Conservation (phyloP, 64 coral and sea anemone genomes). For the Montipora efflorescens region DNA sequence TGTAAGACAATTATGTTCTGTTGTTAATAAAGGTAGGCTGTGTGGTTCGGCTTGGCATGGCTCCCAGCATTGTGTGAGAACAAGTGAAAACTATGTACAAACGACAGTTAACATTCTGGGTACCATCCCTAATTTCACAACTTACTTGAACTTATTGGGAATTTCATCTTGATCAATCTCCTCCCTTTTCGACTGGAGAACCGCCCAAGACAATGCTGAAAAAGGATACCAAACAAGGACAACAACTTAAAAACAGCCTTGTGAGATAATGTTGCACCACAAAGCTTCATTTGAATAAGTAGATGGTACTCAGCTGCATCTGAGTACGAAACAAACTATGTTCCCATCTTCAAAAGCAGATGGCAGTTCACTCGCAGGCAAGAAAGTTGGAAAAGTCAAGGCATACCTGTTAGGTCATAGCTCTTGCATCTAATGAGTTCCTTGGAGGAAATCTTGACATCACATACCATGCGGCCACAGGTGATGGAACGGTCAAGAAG, state of each 20-base stretch:
- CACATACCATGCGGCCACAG: constrained; percentile 94
- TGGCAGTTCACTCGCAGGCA: not conserved
- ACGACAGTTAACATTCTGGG: no score
- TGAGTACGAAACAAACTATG: no score
- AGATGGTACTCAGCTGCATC: no score
- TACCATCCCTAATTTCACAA: not conserved
- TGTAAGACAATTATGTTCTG: no score
- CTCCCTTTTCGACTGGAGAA: constrained; percentile 76
- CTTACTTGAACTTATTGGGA: constrained; percentile 93
- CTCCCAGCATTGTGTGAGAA: no score
- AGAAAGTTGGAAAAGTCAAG: not conserved
- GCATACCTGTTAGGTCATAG: constrained; percentile 92
- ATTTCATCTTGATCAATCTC: constrained; percentile 91
- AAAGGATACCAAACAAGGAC: not conserved
- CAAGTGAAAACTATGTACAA: not conserved
- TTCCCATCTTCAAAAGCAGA: no score
- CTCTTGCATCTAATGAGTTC: constrained; percentile 98
- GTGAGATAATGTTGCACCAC: no score
- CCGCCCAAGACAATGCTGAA: constrained; percentile 80
- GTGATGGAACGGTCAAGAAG: constrained; percentile 85
- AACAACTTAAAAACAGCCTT: no score
- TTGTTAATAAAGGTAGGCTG: no score
- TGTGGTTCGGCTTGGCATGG: no score
- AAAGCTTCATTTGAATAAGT: no score
- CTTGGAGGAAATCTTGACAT: constrained; percentile 95